These are phyloP conservation scores for Notothenia coriiceps DNA, from an alignment of 2,113 vertebrate genomes.

Conservation along the genomic window DNA sequence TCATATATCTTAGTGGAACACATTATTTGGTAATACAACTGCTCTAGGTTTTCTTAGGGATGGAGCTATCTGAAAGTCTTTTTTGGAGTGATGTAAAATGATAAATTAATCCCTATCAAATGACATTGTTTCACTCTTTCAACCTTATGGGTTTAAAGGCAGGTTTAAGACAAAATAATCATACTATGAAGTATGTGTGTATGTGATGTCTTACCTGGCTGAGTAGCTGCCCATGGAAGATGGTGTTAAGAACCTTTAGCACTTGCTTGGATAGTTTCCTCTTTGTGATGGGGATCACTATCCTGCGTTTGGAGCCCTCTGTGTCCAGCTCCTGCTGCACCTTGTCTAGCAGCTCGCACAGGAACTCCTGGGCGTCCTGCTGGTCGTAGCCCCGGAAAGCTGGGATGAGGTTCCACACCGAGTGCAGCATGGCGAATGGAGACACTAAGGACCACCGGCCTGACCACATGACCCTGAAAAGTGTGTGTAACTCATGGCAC, in stretches of 20 bases:
- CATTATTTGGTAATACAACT: not conserved
- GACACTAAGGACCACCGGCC: conserved; percentile 97
- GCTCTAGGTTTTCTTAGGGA: too few relatives aligned
- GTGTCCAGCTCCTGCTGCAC: conserved; percentile 99
- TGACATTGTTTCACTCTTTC: not conserved
- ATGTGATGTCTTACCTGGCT: conserved; percentile 90
- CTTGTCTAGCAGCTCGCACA: conserved; percentile 97
- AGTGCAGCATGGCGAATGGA: conserved; percentile 98
- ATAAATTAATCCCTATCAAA: not conserved
- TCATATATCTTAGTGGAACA: not conserved
- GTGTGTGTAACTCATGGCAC: conserved; percentile 97
- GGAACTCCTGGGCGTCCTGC: conserved; percentile 98
- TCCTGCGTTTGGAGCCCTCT: conserved; percentile 90
- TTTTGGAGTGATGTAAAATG: not conserved
- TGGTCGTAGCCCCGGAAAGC: conserved; percentile 97
- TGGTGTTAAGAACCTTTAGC: conserved; percentile 98
- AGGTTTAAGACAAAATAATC: not conserved
- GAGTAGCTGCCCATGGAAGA: conserved; percentile 98
- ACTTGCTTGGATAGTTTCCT: conserved; percentile 98
- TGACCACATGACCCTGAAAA: conserved; percentile 99
- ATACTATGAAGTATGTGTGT: not conserved
- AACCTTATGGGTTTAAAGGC: not conserved
- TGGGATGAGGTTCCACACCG: conserved; percentile 97
- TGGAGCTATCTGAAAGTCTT: not conserved
- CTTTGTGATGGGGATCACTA: conserved; percentile 97